A percentile compares a stretch with the other conserved stretches of the same genome.
These are phyloP conservation scores for Cyrtonyx montezumae DNA, from an alignment of 2,113 vertebrate genomes.

Conservation along the genomic window DNA sequence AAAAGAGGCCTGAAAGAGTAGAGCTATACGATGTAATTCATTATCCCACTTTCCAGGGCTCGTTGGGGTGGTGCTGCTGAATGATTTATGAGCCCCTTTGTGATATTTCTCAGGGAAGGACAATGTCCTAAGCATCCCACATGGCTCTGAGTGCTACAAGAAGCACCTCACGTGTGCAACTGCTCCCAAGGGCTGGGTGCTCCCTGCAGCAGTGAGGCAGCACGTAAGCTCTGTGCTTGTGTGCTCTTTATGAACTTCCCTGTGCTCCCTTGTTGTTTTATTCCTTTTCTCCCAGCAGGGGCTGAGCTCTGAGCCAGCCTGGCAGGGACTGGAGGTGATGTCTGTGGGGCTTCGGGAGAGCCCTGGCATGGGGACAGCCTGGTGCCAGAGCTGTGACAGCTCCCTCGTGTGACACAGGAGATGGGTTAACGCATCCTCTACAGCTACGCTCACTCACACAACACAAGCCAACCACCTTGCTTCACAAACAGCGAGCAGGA, in stretches of 20 bases:
- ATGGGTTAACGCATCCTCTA: background rate
- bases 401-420: fast-evolving
- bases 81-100: background rate
- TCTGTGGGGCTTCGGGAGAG: background rate
- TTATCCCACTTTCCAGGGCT: background rate
- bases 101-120: background rate
- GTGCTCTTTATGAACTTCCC: fast-evolving
- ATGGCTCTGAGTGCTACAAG: fast-evolving
- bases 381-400: background rate
- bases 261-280: background rate
- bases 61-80: background rate
- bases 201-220: background rate
- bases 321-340: background rate
- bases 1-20: background rate
- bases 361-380: too few relatives aligned
- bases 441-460: background rate
- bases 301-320: background rate
- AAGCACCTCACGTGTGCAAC: fast-evolving
- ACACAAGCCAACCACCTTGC: background rate
- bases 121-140: background rate
- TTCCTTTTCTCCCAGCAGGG: background rate
- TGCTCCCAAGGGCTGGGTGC: fast-evolving
- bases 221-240: fast-evolving
- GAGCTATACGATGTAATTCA: fast-evolving
- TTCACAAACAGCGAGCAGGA: background rate